phyloP scores from a whole-genome alignment of 1,140 invertebrate species.

The Solen grandis region DNA sequence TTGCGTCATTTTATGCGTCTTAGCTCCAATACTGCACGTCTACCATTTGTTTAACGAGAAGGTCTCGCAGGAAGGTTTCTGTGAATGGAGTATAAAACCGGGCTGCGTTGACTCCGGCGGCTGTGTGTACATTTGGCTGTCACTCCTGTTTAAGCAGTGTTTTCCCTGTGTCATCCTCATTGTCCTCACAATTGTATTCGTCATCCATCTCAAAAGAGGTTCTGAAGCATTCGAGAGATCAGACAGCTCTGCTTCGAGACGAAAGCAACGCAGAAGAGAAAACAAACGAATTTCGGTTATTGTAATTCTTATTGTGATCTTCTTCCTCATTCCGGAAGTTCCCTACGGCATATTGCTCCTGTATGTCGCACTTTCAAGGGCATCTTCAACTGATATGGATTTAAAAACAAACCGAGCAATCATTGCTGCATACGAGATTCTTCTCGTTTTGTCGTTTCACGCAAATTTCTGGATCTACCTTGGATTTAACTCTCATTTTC shows the following conservation, averaged over 20 bases:
- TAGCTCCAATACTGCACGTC: slow-evolving; percentile 10
- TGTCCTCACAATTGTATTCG: slow-evolving; percentile 14
- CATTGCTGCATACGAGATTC: too few relatives aligned
- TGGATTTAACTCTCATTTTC: too few relatives aligned
- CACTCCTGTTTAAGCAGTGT: slow-evolving; percentile 12
- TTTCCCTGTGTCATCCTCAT: slow-evolving; percentile 9
- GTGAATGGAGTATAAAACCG: slow-evolving; percentile 12
- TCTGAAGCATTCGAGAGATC: slow-evolving; percentile 4
- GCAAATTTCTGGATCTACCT: too few relatives aligned
- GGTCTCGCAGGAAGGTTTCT: neutral
- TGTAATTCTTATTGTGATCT: slow-evolving; percentile 24
- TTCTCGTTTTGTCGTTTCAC: too few relatives aligned
- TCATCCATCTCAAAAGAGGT: neutral
- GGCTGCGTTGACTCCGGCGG: neutral
- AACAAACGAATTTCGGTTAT: slow-evolving; percentile 37
- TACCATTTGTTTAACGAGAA: neutral
- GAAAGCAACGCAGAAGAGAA: slow-evolving; percentile 8
- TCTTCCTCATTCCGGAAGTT: slow-evolving; percentile 52
- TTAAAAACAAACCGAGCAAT: slow-evolving; percentile 16
- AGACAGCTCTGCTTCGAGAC: slow-evolving; percentile 6
- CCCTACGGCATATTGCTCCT: slow-evolving; percentile 34
- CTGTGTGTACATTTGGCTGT: slow-evolving; percentile 26
- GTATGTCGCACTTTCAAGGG: neutral
- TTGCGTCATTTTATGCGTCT: neutral
- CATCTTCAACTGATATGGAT: neutral